Evolutionary conservation across 1,140 invertebrate genomes (phyloP).

Genomic region (Macrocentrus cingulum): DNA sequence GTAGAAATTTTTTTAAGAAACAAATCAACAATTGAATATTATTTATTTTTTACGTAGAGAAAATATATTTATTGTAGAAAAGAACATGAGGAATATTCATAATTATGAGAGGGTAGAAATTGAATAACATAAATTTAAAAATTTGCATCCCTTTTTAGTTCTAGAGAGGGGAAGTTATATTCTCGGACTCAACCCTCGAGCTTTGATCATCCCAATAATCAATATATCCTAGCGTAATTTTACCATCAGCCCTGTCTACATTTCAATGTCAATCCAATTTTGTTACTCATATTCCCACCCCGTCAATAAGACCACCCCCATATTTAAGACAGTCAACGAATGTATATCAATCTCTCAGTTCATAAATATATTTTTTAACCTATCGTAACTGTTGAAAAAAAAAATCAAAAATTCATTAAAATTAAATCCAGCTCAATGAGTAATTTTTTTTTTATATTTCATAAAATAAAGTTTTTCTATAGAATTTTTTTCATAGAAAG

Average conservation of each 20-base stretch:
- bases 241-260: neutral
- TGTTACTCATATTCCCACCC: neutral
- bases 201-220: neutral
- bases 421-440: too few species aligned
- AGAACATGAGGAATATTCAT: too few species aligned
- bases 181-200: neutral
- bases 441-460: too few species aligned
- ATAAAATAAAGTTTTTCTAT: too few species aligned
- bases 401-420: neutral
- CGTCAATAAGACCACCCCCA: neutral
- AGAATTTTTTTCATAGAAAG: too few species aligned
- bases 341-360: neutral
- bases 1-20: too few species aligned
- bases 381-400: neutral
- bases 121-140: too few species aligned
- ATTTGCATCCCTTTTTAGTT: too few species aligned
- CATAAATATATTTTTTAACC: neutral
- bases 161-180: neutral
- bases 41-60: too few species aligned
- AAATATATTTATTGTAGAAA: too few species aligned
- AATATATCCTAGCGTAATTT: neutral
- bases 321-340: neutral
- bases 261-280: constrained; percentile 1
- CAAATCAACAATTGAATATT: too few species aligned
- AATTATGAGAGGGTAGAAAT: too few species aligned